Conservation (phyloP, 2,797 vertebrate genomes). For the Propithecus perrieri region DNA sequence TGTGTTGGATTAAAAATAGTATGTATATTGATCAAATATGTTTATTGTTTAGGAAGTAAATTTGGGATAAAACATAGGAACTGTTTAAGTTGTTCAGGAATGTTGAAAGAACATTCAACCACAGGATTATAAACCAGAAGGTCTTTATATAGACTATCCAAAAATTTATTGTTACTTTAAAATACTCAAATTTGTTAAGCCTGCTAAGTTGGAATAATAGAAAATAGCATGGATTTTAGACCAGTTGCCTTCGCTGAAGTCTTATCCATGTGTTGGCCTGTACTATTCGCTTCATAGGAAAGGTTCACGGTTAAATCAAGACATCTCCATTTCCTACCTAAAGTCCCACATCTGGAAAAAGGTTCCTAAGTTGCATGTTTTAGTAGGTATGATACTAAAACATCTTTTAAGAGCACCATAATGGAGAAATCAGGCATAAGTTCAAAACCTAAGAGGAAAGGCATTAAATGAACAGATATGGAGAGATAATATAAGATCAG, state of each 20-base stretch:
- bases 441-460: constrained; percentile 27
- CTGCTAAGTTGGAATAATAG: constrained; percentile 6
- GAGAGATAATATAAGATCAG: constrained; percentile 6
- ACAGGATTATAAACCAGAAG: background rate
- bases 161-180: constrained; percentile 30
- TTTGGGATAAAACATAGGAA: background rate
- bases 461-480: background rate
- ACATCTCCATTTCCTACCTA: background rate
- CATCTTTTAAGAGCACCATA: background rate
- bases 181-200: constrained; percentile 24
- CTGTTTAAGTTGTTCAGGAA: constrained; percentile 36
- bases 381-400: background rate
- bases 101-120: background rate
- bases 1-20: constrained; percentile 49
- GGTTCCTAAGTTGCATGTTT: constrained; percentile 17
- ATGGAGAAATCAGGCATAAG: constrained; percentile 21
- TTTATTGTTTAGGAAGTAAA: constrained; percentile 50
- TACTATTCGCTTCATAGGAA: background rate
- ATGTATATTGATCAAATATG: background rate
- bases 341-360: background rate
- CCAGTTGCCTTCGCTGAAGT: background rate
- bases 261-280: background rate
- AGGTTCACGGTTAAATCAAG: constrained; percentile 7
- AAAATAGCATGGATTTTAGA: constrained; percentile 23
- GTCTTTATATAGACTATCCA: background rate